Base-by-base conservation (phyloP, 2,797 vertebrate species). In the Lacerta agilis region DNA sequence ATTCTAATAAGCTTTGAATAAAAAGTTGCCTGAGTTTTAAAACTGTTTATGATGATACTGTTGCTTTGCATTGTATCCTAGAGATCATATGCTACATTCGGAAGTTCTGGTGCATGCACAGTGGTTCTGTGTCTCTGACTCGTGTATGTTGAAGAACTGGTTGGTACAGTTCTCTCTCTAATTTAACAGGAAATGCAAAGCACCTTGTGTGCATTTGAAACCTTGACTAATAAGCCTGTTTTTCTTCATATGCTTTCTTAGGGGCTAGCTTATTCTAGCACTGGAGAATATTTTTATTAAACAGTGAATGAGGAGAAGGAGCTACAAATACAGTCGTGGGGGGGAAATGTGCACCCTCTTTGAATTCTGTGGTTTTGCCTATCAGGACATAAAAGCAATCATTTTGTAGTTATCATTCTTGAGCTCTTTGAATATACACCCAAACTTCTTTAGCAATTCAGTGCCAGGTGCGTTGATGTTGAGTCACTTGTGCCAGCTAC, bases 1-100 rank as follows among this genome's bases (percentile, higher is more conserved):
- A 91, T 95, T 95, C 92, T 93, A 93, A 95, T 96, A 97, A 91
- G 96, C 95, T 96, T 97, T 95, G 86, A 97, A 97, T 97, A 97
- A 97, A 97, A 96, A 76, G 69, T 94, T 95, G 94, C 87, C 95
- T 95, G 93, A 90, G 95, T 88, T 95, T 95, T 94, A 75, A 90
- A 2, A 55, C 45, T 82, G 58, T 61, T 84, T 69, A 33, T 82
- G 41, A 17, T 85, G 45, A 38, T 86, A 43, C 67, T 72, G 25
- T 83, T 45, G 13, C 45, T 82, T 69, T 9, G 43, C 5, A 38
- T 49, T 77, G 33, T 45, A 36, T 3, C 69, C 13, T 20, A 45
- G 64, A 49, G 7, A 71, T 23, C 36, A 13, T 64, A 38, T 41
- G 69, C 45, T 43, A 11, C 45, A 49, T 55, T 71, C 38, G 76